These are phyloP conservation scores for Conchocele bisecta DNA, from an alignment of 2,888 invertebrate species.

Conservation along the genomic window DNA sequence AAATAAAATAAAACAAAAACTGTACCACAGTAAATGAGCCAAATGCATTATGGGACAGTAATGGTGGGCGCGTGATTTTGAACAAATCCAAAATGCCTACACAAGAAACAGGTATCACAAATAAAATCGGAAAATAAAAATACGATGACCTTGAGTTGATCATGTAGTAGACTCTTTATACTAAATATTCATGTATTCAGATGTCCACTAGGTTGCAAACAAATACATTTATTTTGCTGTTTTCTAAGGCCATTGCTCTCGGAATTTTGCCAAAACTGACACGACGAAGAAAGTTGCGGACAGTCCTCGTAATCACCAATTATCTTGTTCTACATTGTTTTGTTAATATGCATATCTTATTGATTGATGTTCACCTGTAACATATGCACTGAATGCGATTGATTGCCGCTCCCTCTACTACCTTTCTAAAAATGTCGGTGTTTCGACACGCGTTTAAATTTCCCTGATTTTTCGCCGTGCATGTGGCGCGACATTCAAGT, in stretches of 20 bases:
- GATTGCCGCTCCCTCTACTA: not conserved
- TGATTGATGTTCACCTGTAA: too few species aligned
- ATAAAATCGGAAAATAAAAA: too few species aligned
- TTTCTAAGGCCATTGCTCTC: conserved; percentile 7
- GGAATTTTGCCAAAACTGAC: not conserved
- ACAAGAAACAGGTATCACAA: conserved; percentile 66
- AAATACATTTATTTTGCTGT: conserved; percentile 21
- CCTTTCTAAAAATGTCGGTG: too few species aligned
- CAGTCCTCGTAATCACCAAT: too few species aligned
- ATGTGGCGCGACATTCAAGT: conserved; percentile 76
- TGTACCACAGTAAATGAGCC: conserved; percentile 16
- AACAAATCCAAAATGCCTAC: conserved; percentile 81
- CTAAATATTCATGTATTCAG: too few species aligned
- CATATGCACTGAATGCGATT: not conserved
- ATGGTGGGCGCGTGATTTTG: conserved; percentile 84
- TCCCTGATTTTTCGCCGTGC: conserved; percentile 73
- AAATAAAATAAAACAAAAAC: too few species aligned
- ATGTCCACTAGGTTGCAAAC: too few species aligned
- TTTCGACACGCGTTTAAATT: too few species aligned
- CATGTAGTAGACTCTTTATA: too few species aligned
- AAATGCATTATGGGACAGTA: conserved; percentile 81
- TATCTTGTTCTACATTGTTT: too few species aligned
- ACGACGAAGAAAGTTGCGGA: conserved; percentile 53
- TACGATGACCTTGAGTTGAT: too few species aligned
- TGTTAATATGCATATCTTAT: too few species aligned